phyloP scores from a whole-genome alignment of 1,140 invertebrate genomes.

The Battus philenor region DNA sequence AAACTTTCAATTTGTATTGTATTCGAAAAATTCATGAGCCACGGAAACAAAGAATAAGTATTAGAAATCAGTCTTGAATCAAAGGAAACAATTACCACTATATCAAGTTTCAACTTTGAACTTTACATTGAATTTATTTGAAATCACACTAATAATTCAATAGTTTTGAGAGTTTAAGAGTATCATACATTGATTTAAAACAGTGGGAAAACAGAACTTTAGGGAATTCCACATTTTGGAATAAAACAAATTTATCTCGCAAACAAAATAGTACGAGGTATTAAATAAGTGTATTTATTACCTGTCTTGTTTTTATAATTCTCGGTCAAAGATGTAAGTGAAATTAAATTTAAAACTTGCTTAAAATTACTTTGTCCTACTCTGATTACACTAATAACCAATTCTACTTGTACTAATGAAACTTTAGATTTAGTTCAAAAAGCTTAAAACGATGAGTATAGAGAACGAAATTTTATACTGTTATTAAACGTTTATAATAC shows the following conservation, averaged over 20 bases:
- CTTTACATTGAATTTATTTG: constrained; percentile 31
- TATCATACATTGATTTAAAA: constrained; percentile 24
- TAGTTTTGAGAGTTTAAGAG: constrained; percentile 21
- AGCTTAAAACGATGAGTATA: too few relatives aligned
- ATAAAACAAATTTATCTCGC: neutral
- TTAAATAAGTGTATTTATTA: too few relatives aligned
- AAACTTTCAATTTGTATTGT: neutral
- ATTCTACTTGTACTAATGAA: constrained; percentile 13
- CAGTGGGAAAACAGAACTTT: constrained; percentile 28
- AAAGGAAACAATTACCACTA: constrained; percentile 50
- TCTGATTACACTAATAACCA: constrained; percentile 10
- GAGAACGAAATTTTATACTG: too few relatives aligned
- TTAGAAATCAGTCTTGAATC: constrained; percentile 64
- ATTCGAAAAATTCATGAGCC: constrained; percentile 20
- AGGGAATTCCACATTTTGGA: constrained; percentile 32
- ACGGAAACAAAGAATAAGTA: constrained; percentile 32
- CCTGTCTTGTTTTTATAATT: too few relatives aligned
- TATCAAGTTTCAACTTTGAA: constrained; percentile 31
- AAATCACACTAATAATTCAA: constrained; percentile 26
- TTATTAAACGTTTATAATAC: too few relatives aligned
- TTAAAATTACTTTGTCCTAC: constrained; percentile 14
- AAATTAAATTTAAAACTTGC: constrained; percentile 12
- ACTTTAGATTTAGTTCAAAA: too few relatives aligned
- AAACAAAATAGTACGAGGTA: too few relatives aligned
- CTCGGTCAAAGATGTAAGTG: too few relatives aligned